Base-by-base conservation (phyloP, 2,113 vertebrate genomes). In the Oriolus oriolus region DNA sequence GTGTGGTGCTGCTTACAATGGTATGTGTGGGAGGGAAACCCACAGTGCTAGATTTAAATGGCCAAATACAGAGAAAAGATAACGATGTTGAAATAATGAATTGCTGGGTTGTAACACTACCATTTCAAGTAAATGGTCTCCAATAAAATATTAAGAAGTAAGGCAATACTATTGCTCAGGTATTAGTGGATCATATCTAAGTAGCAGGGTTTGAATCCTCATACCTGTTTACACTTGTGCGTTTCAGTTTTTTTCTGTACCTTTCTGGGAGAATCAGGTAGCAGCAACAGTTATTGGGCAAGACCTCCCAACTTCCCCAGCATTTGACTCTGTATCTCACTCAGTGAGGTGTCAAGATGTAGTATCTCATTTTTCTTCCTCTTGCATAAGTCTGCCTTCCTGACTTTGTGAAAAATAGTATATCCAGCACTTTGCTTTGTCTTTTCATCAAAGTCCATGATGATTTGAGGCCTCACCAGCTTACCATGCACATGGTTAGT, bases 401-500 rank as follows among this genome's bases (percentile, higher is more conserved):
- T 42, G 11, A 16, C 20, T 28, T 63, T 47, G 16, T 88, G 10
- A 63, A 65, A 76, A 90, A 35, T n/a, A 37, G 15, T 33, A 23
- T 8, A 52, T 59, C 16, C 17, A 80, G 26, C 23, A 28, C 9
- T 53, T 84, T 18, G 30, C 4, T 85, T 39, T 6, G 2, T 52
- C 56, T 74, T 75, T 87, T 77, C 31, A 39, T 84, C 37, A 18
- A 41, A 60, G 21, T 37, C 80, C 16, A 2, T 37, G 41, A 64
- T 33, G 21, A 26, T 47, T 17, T 53, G 49, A 61, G 39, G 13
- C 39, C 42, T 35, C 14, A 31, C 7, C 18, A 75, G 19, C 11
- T 75, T 50, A 24, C 19, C 2, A 0, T 82, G 28, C n/a, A 16
- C 17, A 1, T 19, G 13, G 2, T 61, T 66, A 23, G 19, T 19